These are phyloP conservation scores for Littorina saxatilis DNA, from an alignment of 1,140 invertebrate species.

Conservation along the genomic window DNA sequence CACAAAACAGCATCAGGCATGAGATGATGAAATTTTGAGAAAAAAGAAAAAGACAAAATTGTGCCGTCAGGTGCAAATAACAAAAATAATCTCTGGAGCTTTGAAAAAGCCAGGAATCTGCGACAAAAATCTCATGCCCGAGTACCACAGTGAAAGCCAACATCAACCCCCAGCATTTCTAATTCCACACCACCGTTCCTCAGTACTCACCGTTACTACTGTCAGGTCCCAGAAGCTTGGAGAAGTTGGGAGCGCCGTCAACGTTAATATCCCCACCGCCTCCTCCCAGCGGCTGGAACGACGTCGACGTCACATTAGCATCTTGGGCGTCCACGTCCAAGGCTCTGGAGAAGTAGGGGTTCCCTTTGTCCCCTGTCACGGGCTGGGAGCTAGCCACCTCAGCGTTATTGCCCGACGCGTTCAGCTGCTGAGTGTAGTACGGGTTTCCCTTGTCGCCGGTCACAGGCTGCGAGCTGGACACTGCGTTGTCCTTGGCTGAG, in stretches of 20 bases:
- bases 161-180: too few species aligned
- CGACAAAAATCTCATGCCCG: too few species aligned
- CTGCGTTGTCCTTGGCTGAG: conserved; percentile 1
- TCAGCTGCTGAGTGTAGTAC: conserved; percentile 34
- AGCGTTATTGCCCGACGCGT: conserved; percentile 23
- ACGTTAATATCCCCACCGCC: neutral
- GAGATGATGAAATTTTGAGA: too few species aligned
- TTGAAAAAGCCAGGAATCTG: too few species aligned
- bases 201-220: neutral
- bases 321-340: conserved; percentile 36
- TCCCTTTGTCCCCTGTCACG: conserved; percentile 30
- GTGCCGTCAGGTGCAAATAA: too few species aligned
- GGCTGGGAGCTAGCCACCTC: neutral
- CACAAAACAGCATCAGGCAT: too few species aligned
- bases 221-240: conserved; percentile 11
- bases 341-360: neutral
- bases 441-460: conserved; percentile 37
- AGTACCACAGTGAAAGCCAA: too few species aligned
- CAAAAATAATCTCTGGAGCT: too few species aligned
- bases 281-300: neutral
- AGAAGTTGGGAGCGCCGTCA: conserved; percentile 7
- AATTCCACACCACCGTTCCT: too few species aligned
- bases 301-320: conserved; percentile 9
- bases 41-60: too few species aligned
- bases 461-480: neutral